Evolutionary conservation across 2,888 invertebrate genomes (phyloP), one percentile per base, ranked within the genome.

Genomic region (Cynaeus angustus): DNA sequence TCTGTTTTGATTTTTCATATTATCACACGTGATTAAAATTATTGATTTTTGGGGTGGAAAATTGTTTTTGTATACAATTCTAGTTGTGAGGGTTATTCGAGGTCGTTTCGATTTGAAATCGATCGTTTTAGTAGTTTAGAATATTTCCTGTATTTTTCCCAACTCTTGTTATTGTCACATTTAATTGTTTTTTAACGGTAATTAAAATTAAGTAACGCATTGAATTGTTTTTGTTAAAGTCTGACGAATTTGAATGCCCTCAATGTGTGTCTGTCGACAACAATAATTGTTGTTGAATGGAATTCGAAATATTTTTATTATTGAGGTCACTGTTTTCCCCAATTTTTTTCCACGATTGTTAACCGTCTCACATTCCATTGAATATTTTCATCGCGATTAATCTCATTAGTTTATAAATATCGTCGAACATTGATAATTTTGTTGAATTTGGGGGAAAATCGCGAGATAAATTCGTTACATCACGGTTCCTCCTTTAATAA

Each of bases 241-340:
- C 70, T 66, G 69, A 69, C 52, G 14, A 12, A 50, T 53, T 71
- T 61, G 14, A 30, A 45, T 53, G 61, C 48, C 58, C 59, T 41
- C 50, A 66, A 10, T 30, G 26, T 65, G 72, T 74, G 67, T 68
- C 73, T 77, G 74, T 77, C 75, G 77, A 78, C 62, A 72, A 70
- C 78, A 79, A 80, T 41, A 61, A 64, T 79, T 78, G 80, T 81
- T 80, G 80, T 78, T 77, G 69, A 73, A 78, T 77, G 81, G 83
- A 83, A 83, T 84, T 84, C 74, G 68, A 83, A 83, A 80, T 81
- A 84, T 83, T 82, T 81, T 78, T 76, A 76, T 79, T 78, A 83
- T 82, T 81, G 82, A 81, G 83, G 82, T 83, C 83, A 83, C 77
- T 77, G 79, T 81, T 82, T 82, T 81, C 81, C 79, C 80, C 77